Evolutionary conservation across 2,888 invertebrate genomes (phyloP), one percentile per base, ranked within the genome.

Genomic region (Coelogynopora nodosa): DNA sequence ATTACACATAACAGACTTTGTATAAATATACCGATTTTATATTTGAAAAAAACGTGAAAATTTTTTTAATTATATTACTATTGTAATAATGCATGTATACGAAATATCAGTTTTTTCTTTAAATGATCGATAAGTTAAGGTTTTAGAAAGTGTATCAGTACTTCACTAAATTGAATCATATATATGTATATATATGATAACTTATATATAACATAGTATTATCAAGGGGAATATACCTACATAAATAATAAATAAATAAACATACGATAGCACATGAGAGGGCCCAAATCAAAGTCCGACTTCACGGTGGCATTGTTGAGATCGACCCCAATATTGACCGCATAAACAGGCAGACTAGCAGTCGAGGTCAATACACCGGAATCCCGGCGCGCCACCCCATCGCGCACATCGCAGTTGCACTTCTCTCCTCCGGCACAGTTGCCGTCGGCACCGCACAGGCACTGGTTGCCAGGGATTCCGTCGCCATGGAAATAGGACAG

Each of bases 361-460:
- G 88, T 89, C 5, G 88, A 86, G n/a, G 88, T 87, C 2, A 90
- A 88, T 0, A 90, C 86, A 26, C 90, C 90, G 1, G 89, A 90
- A 88, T 91, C 91, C 0, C 87, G 82, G 5, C 90, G 87, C 74
- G 49, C 81, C n/a, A 87, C 87, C 0, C 84, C 86, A 74, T 90
- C 90, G 13, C 86, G 88, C 0, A 89, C 87, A 87, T 90, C 90
- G 88, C 91, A 91, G 87, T 90, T 90, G 86, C 91, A 91, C 27
- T 85, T 13, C 23, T 5, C 27, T 2, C 27, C 27, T 10, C 27
- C 27, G 2, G 23, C 74, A 85, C 85, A 85, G 2, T 1, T 23
- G 0, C 2, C n/a, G 28, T 67, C 29, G n/a, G 28, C 13, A n/a
- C 67, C 85, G 67, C 85, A 85, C 27, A 27, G 31, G 30, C 85